Evolutionary conservation across 2,113 vertebrate genomes (phyloP).

Genomic region (Bostrychus sinensis): DNA sequence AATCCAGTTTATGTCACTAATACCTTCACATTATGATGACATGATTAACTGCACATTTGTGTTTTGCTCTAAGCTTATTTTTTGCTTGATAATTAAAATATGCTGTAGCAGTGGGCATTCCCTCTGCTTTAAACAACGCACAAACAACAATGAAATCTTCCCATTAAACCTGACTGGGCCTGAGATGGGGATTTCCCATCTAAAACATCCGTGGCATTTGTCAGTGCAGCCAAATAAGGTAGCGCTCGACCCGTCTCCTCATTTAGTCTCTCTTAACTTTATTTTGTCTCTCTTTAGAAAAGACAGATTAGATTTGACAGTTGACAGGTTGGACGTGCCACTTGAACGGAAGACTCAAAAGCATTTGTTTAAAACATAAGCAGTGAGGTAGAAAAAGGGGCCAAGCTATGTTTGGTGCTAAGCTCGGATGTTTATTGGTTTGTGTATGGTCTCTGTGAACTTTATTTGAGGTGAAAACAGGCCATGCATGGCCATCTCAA

Average conservation of each 20-base stretch:
- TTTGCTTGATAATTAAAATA: not conserved
- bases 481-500: constrained; percentile 50
- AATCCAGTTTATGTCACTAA: too few species aligned
- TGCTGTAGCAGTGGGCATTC: constrained; percentile 5
- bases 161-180: constrained; percentile 25
- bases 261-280: too few species aligned
- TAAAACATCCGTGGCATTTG: constrained; percentile 16
- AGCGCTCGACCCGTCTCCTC: constrained; percentile 9
- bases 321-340: constrained; percentile 12
- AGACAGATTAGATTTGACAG: constrained; percentile 10
- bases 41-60: not conserved
- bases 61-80: not conserved
- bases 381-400: constrained; percentile 39
- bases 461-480: constrained; percentile 77
- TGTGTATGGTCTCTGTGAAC: constrained; percentile 65
- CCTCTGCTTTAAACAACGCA: constrained; percentile 10
- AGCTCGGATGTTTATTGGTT: constrained; percentile 60
- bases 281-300: constrained; percentile 5
- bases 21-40: not conserved
- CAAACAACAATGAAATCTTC: constrained; percentile 29
- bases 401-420: constrained; percentile 56
- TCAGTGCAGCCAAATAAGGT: constrained; percentile 33
- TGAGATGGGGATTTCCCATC: constrained; percentile 43
- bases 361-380: constrained; percentile 65
- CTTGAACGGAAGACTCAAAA: constrained; percentile 23